Base-by-base conservation (phyloP, 1,140 invertebrate genomes). In the Sweltsa coloradensis region DNA sequence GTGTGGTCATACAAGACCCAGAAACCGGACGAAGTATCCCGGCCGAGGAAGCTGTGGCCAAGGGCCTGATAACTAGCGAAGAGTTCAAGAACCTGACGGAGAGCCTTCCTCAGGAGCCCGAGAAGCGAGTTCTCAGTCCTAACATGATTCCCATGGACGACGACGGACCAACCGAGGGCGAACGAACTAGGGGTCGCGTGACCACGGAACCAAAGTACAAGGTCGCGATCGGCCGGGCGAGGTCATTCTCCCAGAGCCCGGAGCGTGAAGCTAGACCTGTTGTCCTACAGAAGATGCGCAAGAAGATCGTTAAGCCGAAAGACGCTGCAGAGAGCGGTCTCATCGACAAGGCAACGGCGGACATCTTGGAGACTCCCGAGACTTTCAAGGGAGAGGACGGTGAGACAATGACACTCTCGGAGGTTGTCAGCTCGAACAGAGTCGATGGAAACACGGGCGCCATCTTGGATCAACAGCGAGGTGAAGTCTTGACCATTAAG, bases 401-500 rank as follows among this genome's bases (percentile, higher is more conserved):
- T 9, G 71, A 72, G 37, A 67, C 71, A 6, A 56, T 91, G 14
- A 79, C 72, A 14, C 68, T 91, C 9, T 72, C 73, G 49, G 83
- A 92, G 63, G 87, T 88, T 13, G 72, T 94, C 18, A 74, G 79
- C 47, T 65, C 70, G 34, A 82, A 84, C 3, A 70, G 83, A 50
- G 71, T 95, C 45, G 78, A 93, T 69, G 75, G 79, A 9, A 70
- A 79, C 23, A 72, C 74, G 41, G 88, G 92, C 1, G 74, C 75
- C 39, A 83, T 97, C 43, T 67, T 80, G n/a, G 87, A 95, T 70
- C 81, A 87, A 14, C 73, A 84, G 59, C 75, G 79, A 50, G 88
- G 89, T 46, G 78, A 89, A 54, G 63, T 75, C 5, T 56, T 97
- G 6, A 83, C 73, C 26, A 83, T 95, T 6, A 78, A 78, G 19